phyloP scores from a whole-genome alignment of 2,888 invertebrate species.

The Drosophila parthenogenetica region DNA sequence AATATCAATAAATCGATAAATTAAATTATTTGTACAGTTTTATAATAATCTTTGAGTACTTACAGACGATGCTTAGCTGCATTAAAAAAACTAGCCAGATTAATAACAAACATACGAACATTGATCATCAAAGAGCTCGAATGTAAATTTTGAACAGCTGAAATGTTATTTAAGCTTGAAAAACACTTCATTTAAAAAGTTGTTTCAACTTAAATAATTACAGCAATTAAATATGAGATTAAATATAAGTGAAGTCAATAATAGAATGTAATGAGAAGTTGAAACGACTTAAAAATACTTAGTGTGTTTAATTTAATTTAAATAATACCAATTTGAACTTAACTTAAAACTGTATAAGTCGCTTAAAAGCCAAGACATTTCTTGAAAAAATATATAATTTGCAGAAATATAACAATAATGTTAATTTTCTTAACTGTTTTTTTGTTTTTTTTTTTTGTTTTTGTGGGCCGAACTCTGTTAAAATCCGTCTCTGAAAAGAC shows the following conservation, averaged over 20 bases:
- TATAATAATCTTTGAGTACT: neutral
- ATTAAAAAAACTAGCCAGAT: neutral
- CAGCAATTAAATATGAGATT: neutral
- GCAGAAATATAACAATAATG: neutral
- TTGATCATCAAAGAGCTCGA: neutral
- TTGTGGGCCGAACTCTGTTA: conserved; percentile 26
- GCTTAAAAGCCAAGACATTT: too few relatives aligned
- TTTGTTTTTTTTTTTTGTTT: too few relatives aligned
- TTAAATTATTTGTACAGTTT: neutral
- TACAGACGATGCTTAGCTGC: neutral
- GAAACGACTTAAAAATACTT: neutral
- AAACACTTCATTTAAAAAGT: conserved; percentile 12
- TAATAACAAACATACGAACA: neutral
- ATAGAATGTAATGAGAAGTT: neutral
- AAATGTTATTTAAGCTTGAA: neutral
- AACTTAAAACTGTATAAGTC: too few relatives aligned
- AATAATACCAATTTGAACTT: too few relatives aligned
- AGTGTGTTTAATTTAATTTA: neutral
- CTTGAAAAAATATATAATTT: neutral
- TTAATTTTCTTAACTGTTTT: conserved; percentile 20
- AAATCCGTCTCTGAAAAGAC: neutral
- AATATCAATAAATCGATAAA: neutral
- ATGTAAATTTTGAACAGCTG: neutral
- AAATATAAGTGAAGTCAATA: neutral
- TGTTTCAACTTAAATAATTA: conserved; percentile 3